These are phyloP conservation scores for Perithous albicinctus DNA, from an alignment of 2,888 invertebrate species.

Conservation along the genomic window DNA sequence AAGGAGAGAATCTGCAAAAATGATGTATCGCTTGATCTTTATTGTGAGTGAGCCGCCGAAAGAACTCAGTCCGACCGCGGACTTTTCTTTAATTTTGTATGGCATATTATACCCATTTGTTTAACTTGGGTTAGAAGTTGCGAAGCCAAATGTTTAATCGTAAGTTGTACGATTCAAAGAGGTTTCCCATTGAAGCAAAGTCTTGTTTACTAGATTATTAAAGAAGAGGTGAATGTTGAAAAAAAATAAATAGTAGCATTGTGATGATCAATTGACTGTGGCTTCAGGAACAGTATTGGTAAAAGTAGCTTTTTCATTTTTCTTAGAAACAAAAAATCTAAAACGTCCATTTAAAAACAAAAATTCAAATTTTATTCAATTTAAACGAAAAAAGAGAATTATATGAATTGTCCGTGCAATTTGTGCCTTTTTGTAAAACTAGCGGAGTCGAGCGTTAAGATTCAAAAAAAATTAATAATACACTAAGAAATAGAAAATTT, in stretches of 20 bases:
- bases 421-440: conserved; percentile 24
- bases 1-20: conserved; percentile 8
- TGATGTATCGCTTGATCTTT: conserved; percentile 9
- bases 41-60: conserved; percentile 2
- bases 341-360: not conserved
- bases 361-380: not conserved
- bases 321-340: not conserved
- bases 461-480: conserved; percentile 22
- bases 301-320: not conserved
- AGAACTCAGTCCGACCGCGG: conserved; percentile 17
- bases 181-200: conserved; percentile 18
- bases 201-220: conserved; percentile 11
- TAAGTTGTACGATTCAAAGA: conserved; percentile 23
- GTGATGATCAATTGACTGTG: conserved; percentile 10
- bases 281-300: conserved; percentile 11
- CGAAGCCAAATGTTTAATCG: conserved; percentile 27
- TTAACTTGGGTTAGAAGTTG: not conserved
- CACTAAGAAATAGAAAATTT: conserved; percentile 5
- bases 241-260: not conserved
- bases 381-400: not conserved
- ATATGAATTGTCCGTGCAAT: conserved; percentile 6
- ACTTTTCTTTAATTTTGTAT: conserved; percentile 11
- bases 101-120: conserved; percentile 6
- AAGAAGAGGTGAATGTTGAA: not conserved
- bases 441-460: not conserved